Base-by-base conservation (phyloP, 2,797 vertebrate genomes). In the Nyctalus aviator region DNA sequence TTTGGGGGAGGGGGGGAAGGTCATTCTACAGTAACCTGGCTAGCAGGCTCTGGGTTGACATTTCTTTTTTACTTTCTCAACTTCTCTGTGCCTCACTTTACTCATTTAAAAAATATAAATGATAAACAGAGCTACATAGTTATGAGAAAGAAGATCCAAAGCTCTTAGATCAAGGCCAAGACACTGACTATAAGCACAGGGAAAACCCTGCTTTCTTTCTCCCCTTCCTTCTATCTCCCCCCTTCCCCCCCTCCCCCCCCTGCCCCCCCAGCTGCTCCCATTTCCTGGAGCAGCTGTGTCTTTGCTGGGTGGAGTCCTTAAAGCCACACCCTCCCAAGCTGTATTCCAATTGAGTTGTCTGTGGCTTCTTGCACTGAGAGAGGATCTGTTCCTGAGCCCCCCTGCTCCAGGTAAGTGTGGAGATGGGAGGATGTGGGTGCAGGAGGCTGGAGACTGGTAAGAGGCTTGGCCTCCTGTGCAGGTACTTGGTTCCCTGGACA, bases 311-410 rank as follows among this genome's bases (percentile, higher is more conserved):
- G 73, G 48, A 59, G 50, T 25, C 73, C 10, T 37, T 41, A n/a
- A 6, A 6, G 25, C 64, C 3, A 25, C 30, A 20, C 32, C 2
- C 46, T 27, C 44, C 44, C 17, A 11, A 44, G 1, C 4, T 27
- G 8, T 14, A 5, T 2, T 25, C 18, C 0, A 41, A 9, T 82
- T 20, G 21, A 4, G 3, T 12, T 0, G 37, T 11, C 14, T 12
- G 23, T 10, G n/a, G 6, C 7, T 13, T 2, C 25, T 27, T 13
- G 9, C 9, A 0, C 11, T 0, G 15, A 8, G 27, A 3, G 32
- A 44, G 20, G 32, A 20, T 27, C 11, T 2, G 30, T 23, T 0
- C 10, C 35, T 0, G 46, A 46, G 55, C 7, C 6, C 6, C 50
- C 72, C 64, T 18, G 72, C 35, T 64, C 23, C 77, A 82, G 77